A percentile compares a stretch with the other conserved stretches of the same genome.
Evolutionary conservation across 2,888 invertebrate genomes (phyloP).

Genomic region (Eupithecia subfuscata): DNA sequence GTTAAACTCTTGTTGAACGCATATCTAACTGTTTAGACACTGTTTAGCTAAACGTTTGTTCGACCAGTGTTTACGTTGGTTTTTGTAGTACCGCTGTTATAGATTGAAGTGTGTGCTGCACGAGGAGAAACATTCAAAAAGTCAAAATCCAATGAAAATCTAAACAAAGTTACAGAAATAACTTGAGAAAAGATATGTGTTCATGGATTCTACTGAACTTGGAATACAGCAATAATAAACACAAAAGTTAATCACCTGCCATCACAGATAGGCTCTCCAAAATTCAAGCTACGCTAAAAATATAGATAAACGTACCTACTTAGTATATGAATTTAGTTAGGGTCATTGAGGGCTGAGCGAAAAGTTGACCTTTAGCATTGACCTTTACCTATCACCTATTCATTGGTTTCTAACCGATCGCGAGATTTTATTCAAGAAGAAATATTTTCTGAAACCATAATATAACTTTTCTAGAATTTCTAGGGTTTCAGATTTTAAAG

Average conservation of each 20-base stretch:
- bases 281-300: background rate
- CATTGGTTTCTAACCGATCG: background rate
- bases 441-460: background rate
- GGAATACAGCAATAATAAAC: no score
- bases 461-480: background rate
- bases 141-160: background rate
- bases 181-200: no score
- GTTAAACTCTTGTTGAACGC: no score
- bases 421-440: background rate
- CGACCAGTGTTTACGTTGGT: no score
- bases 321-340: background rate
- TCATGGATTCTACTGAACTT: no score
- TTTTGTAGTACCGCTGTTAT: no score
- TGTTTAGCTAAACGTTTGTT: no score
- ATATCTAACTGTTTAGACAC: no score
- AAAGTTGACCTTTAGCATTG: background rate
- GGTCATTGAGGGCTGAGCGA: background rate
- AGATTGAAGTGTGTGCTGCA: background rate
- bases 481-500: background rate
- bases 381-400: background rate
- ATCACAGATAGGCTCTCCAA: background rate
- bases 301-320: background rate
- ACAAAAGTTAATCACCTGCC: background rate
- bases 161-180: background rate
- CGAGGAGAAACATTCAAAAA: background rate